Base-by-base conservation (phyloP, 2,888 invertebrate genomes). In the Drosophila anomalata region DNA sequence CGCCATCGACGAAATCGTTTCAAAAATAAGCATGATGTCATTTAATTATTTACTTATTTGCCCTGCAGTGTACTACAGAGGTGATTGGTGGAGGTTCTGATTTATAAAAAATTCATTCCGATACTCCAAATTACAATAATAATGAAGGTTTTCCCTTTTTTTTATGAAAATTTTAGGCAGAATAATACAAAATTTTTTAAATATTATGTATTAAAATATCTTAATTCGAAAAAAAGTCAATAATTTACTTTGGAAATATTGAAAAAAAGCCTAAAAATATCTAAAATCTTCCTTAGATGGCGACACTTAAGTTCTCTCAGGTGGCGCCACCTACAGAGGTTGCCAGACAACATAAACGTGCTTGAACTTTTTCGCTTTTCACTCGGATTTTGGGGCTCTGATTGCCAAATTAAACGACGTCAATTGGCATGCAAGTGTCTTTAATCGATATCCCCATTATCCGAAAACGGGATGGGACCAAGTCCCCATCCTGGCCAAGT, bases 21-120 rank as follows among this genome's bases (percentile, higher is more conserved):
- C 22, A 69, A 79, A 72, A 66, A 65, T 56, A 79, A 60, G 59
- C 65, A 75, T 84, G 83, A 84, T 81, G 89, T 84, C 89, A 84
- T 69, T 63, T 68, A 31, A 59, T 65, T 57, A 48, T 65, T 67
- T 61, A 52, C 42, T 47, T 63, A 22, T 44, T 51, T 20, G 11
- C 6, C 24, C 22, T 51, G 50, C 52, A 50, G 48, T 48, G 5
- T 46, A 65, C 77, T 46, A 65, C 77, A 24, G 22, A 24, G 22
- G 2, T 1, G 2, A 22, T 22, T 33, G 41, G 17, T 17, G 17
- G 17, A 17, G 17, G 17, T 59, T 7, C 36, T 20, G 41, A 46
- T 51, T 75, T 48, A 31, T 9, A 36, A 54, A 53, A 60, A 58
- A 24, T 46, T 47, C 48, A 48, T 60, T 47, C 20, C 20, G 55